Evolutionary conservation across 2,113 vertebrate genomes (phyloP), one percentile per base, ranked within the genome.

Genomic region (Accipiter virgatus): DNA sequence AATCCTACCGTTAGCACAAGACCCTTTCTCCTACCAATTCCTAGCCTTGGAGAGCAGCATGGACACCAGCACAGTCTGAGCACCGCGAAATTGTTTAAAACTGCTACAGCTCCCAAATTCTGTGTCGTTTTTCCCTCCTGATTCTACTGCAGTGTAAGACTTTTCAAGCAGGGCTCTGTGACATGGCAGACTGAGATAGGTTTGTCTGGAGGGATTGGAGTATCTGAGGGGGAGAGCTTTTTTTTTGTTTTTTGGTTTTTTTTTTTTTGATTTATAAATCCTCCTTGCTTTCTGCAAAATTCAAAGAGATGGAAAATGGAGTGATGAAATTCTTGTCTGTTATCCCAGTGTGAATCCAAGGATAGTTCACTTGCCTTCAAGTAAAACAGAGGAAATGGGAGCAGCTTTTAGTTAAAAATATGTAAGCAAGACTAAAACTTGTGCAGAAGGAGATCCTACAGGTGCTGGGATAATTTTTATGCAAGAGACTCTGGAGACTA

Each of bases 261-360:
- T 7, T 67, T 73, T 80, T 81, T 82, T 72, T 48, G 5, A 59
- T 79, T 92, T 86, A 59, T 67, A 86, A 86, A 86, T 72, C 81
- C 38, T 13, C 18, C 73, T 95, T 48, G 80, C 88, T 87, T 85
- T 94, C 65, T 84, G 72, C 77, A 79, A 89, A 89, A 89, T 61
- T 56, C 86, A 81, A 16, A 87, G 82, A 74, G 89, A 93, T 25
- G 42, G 61, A 45, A 84, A 91, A 95, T 8, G 31, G 40, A 36
- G 25, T 66, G 74, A 83, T 72, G 71, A 72, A 80, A 80, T 88
- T 77, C 53, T 61, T 27, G 22, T 52, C 68, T 80, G 58, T 56
- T 66, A 86, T 88, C 79, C 88, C 71, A 45, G 71, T 93, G 92
- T 55, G 95, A 78, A 56, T 92, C 90, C 71, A 63, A 78, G 67